Evolutionary conservation across 2,888 invertebrate species (phyloP), one percentile per base, ranked within the genome.

Genomic region (Synanthedon myopaeformis): DNA sequence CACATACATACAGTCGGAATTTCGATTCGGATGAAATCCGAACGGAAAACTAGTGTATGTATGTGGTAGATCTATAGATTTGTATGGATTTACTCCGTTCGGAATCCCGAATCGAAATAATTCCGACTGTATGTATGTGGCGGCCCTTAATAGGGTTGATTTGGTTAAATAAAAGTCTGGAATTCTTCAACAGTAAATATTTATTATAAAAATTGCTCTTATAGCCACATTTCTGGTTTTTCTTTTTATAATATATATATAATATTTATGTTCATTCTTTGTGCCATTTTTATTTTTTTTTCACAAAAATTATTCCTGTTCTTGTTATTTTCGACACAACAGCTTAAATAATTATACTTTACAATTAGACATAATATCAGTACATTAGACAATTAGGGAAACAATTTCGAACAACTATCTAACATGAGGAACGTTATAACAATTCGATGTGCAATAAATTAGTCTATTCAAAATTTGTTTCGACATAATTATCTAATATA

Each of bases 121-220:
- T n/a, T n/a, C n/a, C n/a, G n/a, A n/a, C n/a, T n/a, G n/a, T n/a
- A n/a, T n/a, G n/a, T n/a, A n/a, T n/a, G n/a, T n/a, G n/a, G n/a
- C n/a, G n/a, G n/a, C n/a, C n/a, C n/a, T n/a, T 2, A 17, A 35
- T 35, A 35, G 35, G 35, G 35, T 10, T 35, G 35, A 8, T 35
- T 35, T 35, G 8, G 35, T 8, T 6, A 70, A 85, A 78, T 82
- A 64, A 85, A 83, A 86, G 72, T 58, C 81, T 41, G 55, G 62
- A 65, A 59, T 78, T 87, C 86, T 76, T 86, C 87, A 87, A 87
- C 87, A 87, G 87, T 87, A 87, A 87, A 87, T 87, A 87, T 87
- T 87, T 87, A 87, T 87, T 87, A 87, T 87, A 87, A 87, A 87
- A 87, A 87, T 86, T 87, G 86, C 85, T 86, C 83, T 85, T 86